These are phyloP conservation scores for Drosophila prosaltans DNA, from an alignment of 1,140 invertebrate genomes.

Conservation along the genomic window DNA sequence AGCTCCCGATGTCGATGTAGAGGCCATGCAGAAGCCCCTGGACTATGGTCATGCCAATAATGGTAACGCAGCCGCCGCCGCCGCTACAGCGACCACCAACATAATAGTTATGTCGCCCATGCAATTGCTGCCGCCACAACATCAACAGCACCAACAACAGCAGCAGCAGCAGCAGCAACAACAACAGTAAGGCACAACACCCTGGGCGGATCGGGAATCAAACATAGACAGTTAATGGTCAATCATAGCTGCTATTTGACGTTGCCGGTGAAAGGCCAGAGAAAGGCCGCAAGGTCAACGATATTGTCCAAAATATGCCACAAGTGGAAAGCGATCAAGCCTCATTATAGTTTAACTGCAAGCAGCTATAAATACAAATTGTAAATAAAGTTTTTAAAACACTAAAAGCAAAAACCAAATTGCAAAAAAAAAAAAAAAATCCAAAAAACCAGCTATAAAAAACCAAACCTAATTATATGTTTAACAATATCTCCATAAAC, in stretches of 20 bases:
- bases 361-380: constrained; percentile 71
- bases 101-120: constrained; percentile 80
- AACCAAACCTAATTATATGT: constrained; percentile 63
- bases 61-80: constrained; percentile 30
- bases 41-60: constrained; percentile 60
- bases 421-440: constrained; percentile 18
- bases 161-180: constrained; percentile 40
- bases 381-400: constrained; percentile 80
- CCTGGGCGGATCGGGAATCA: constrained; percentile 19
- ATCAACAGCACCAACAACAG: constrained; percentile 62
- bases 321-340: constrained; percentile 38
- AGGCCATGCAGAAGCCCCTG: constrained; percentile 66
- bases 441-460: constrained; percentile 17
- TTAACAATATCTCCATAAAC: constrained; percentile 42
- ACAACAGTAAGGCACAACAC: constrained; percentile 47
- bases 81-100: constrained; percentile 62
- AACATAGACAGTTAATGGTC: constrained; percentile 18
- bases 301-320: constrained; percentile 38
- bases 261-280: constrained; percentile 41
- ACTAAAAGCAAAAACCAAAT: constrained; percentile 42
- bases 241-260: constrained; percentile 29
- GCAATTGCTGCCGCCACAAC: constrained; percentile 60
- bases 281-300: constrained; percentile 13
- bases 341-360: constrained; percentile 29
- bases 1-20: constrained; percentile 62